These are phyloP conservation scores for Deilephila elpenor DNA, from an alignment of 2,888 invertebrate genomes.

Conservation along the genomic window DNA sequence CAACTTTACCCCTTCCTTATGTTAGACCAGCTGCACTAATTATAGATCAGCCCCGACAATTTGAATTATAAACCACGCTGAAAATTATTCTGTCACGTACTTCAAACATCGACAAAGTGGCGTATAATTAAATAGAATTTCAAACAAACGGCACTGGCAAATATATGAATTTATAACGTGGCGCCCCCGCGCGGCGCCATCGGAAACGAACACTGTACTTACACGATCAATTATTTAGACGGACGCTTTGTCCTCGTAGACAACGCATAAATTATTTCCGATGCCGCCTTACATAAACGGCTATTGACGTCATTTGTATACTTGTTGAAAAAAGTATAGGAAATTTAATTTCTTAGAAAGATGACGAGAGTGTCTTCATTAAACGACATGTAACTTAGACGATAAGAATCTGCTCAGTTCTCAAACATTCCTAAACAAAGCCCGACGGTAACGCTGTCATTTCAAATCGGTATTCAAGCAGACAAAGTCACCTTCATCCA, in stretches of 20 bases:
- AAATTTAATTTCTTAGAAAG: background rate
- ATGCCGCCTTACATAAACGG: constrained; percentile 8
- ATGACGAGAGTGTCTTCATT: too few relatives aligned
- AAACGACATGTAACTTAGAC: too few relatives aligned
- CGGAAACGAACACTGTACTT: constrained; percentile 7
- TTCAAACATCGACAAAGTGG: background rate
- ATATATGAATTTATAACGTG: constrained; percentile 14
- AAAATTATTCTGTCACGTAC: constrained; percentile 3
- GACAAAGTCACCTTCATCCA: too few relatives aligned
- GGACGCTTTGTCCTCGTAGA: constrained; percentile 17
- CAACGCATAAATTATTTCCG: constrained; percentile 15
- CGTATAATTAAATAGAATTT: background rate
- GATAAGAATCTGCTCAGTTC: too few relatives aligned
- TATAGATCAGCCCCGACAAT: too few relatives aligned
- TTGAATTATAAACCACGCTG: background rate
- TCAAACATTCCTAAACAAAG: too few relatives aligned
- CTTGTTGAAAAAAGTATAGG: background rate
- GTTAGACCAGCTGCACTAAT: too few relatives aligned
- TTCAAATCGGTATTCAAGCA: too few relatives aligned
- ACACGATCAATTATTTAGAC: constrained; percentile 25
- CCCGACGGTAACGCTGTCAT: too few relatives aligned
- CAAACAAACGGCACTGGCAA: background rate
- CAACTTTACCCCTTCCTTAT: too few relatives aligned
- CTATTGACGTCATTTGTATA: constrained; percentile 10
- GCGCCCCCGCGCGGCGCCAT: background rate